Evolutionary conservation across 2,888 invertebrate genomes (phyloP).

Genomic region (Caenorhabditis uteleia): DNA sequence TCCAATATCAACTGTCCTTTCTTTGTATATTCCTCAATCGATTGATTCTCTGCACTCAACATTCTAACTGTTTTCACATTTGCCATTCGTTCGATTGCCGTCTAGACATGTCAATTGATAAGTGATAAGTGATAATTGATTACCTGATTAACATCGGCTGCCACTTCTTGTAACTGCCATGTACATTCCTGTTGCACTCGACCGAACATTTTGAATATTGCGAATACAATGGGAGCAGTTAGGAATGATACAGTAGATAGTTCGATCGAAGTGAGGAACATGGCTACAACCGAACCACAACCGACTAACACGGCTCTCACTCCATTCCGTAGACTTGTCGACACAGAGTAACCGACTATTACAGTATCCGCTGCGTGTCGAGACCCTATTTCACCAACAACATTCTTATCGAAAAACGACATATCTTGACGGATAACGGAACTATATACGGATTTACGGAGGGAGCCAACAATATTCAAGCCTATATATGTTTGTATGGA

Average conservation of each 20-base stretch:
- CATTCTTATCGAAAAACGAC: slow-evolving; percentile 35
- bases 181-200: slow-evolving; percentile 85
- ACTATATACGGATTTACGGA: slow-evolving; percentile 28
- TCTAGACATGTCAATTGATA: slow-evolving; percentile 2
- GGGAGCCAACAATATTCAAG: slow-evolving; percentile 20
- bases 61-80: slow-evolving; percentile 91
- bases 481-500: slow-evolving; percentile 8
- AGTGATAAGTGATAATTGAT: background rate
- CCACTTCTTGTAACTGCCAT: slow-evolving; percentile 76
- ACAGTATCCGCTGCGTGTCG: slow-evolving; percentile 30
- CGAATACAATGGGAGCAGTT: slow-evolving; percentile 80
- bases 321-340: slow-evolving; percentile 20
- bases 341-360: slow-evolving; percentile 33
- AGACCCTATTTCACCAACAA: slow-evolving; percentile 33
- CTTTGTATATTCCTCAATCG: slow-evolving; percentile 77
- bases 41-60: slow-evolving; percentile 84
- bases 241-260: slow-evolving; percentile 27
- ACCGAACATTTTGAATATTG: slow-evolving; percentile 77
- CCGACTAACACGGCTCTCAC: slow-evolving; percentile 31
- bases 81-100: slow-evolving; percentile 77
- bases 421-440: slow-evolving; percentile 32
- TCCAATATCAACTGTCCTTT: slow-evolving; percentile 80
- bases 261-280: slow-evolving; percentile 35
- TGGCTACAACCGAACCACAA: slow-evolving; percentile 27
- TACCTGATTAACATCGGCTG: slow-evolving; percentile 76